Base-by-base conservation (phyloP, 1,140 invertebrate species). In the Reticulitermes speratus region DNA sequence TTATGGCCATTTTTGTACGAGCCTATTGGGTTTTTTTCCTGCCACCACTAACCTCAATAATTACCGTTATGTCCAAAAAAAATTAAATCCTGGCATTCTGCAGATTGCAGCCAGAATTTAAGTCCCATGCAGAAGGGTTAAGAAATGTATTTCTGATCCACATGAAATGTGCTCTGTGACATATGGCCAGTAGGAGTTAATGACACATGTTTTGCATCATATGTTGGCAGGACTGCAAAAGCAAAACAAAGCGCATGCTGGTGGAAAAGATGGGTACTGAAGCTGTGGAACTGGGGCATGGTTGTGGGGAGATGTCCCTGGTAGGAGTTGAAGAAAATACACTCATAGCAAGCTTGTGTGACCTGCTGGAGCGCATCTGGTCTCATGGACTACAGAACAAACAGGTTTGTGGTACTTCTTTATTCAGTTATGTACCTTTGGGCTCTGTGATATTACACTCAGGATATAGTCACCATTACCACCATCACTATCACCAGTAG, bases 221-320 rank as follows among this genome's bases (percentile, higher is more conserved):
- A 45, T 81, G 48, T 32, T 75, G 25, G 55, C 88, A 97, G 96
- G 97, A 97, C 90, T 97, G 96, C 87, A 97, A 97, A 91, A 94
- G 94, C 48, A 97, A 98, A 94, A 99, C 98, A 2, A 99, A 99
- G 92, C 92, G 98, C 89, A 99, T 99, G 97, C 91, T 99, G 52
- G 94, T 99, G 0, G 97, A 99, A 88, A 99, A 99, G 93, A 97
- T 99, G 96, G 97, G 97, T 3, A 97, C 97, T 21, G 99, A 99
- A 93, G 97, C 97, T 3, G 95, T 97, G 8, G 96, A 97, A 85
- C 90, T 98, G 82, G 93, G 97, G 89, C 92, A 96, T 92, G 90
- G 96, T 90, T n/a, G 65, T 30, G 92, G 94, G 89, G 91, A 94
- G 92, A 93, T 92, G 89, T 88, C 89, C 45, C 88, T 91, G 19